These are phyloP conservation scores for Chrosomus eos DNA, from an alignment of 2,797 vertebrate genomes.

Conservation along the genomic window DNA sequence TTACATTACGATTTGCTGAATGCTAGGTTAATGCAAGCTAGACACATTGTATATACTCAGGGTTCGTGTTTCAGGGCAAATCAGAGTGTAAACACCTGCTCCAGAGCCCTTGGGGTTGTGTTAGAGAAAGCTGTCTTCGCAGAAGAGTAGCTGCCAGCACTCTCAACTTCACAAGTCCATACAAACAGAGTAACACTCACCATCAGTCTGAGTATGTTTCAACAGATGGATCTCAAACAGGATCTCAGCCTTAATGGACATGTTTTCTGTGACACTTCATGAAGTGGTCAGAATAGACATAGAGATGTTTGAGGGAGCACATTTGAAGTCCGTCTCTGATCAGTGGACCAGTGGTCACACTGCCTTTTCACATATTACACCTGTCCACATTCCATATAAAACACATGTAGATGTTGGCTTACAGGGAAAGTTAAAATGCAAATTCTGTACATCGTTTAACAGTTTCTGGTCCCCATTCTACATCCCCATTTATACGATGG, in stretches of 20 bases:
- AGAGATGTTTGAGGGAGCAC: neutral
- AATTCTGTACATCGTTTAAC: neutral
- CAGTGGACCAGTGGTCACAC: neutral
- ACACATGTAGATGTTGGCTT: neutral
- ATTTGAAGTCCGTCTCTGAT: neutral
- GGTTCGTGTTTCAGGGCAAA: neutral
- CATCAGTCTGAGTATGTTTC: neutral
- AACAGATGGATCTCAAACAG: slow-evolving; percentile 38
- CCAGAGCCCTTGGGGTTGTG: slow-evolving; percentile 8
- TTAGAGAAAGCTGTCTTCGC: slow-evolving; percentile 32
- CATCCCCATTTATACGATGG: neutral
- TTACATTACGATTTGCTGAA: neutral
- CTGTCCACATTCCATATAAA: neutral
- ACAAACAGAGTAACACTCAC: slow-evolving; percentile 11
- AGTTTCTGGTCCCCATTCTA: too few relatives aligned
- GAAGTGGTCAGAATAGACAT: neutral
- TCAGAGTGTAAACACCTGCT: slow-evolving; percentile 41
- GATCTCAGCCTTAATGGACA: neutral
- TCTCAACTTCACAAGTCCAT: slow-evolving; percentile 14
- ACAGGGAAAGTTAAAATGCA: neutral
- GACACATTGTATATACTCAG: neutral
- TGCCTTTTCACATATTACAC: too few relatives aligned
- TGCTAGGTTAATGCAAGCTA: neutral
- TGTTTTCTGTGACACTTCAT: neutral
- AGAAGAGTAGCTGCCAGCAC: slow-evolving; percentile 15